Base-by-base conservation (phyloP, 2,113 vertebrate genomes). In the Ornithorhynchus anatinus region DNA sequence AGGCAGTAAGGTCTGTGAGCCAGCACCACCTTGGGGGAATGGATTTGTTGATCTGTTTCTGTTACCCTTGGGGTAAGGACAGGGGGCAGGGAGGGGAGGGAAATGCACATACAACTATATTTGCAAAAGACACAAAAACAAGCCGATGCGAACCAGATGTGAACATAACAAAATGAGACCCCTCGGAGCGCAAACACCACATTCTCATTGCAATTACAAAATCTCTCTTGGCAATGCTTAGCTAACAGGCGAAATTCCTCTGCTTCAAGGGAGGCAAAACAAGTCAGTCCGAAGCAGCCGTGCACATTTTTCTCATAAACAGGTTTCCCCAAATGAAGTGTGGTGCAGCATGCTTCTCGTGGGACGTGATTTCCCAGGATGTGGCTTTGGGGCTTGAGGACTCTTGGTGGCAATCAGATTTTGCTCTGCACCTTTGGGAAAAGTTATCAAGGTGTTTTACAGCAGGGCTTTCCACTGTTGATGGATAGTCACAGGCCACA, bases 221-320 rank as follows among this genome's bases (percentile, higher is more conserved):
- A 60, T 61, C 70, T 82, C 75, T 83, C 65, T 80, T 87, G 86
- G 84, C 84, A 88, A 64, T 64, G 36, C 43, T 84, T 61, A 48
- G 36, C 69, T 23, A 78, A 54, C 62, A 76, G 82, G 81, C 75
- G 80, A 81, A 72, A 80, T 85, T 85, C 86, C 84, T 88, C 86
- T 88, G 84, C 73, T 87, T 86, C 78, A 84, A 67, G 80, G 82
- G 77, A 84, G 83, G 86, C 80, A 75, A 88, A 88, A 85, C 84
- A 88, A 81, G 72, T 84, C 77, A 61, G 61, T 54, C 29, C 66
- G 56, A 20, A 81, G 80, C 82, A 76, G 64, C 59, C 73, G 81
- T 80, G 75, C 82, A 87, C 58, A 73, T 84, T 85, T 73, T 81
- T 73, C 73, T 83, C 77, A 88, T 75, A 82, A 88, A 84, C 80